Evolutionary conservation across 1,140 invertebrate genomes (phyloP).

Genomic region (Sycobia sp.): DNA sequence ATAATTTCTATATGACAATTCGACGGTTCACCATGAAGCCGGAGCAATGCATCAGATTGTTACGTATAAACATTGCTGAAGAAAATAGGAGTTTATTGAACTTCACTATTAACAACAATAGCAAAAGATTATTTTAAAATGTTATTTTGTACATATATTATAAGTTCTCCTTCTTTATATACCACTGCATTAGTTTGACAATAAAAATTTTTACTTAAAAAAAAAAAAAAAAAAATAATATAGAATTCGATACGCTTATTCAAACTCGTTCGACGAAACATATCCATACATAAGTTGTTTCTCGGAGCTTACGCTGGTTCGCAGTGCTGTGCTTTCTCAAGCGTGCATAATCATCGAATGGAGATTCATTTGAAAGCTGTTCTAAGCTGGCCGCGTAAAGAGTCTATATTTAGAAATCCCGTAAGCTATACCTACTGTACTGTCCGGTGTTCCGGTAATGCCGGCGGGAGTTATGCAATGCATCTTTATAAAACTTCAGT

Average conservation of each 20-base stretch:
- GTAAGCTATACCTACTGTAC: not conserved
- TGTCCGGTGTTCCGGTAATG: not conserved
- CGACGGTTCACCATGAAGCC: not conserved
- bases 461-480: slow-evolving; percentile 33
- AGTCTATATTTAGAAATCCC: slow-evolving; percentile 44
- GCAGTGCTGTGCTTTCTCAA: slow-evolving; percentile 19
- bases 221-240: slow-evolving; percentile 3
- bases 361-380: slow-evolving; percentile 28
- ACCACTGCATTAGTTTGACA: slow-evolving; percentile 30
- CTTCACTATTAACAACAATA: slow-evolving; percentile 23
- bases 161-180: slow-evolving; percentile 28
- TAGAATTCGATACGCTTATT: no score
- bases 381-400: slow-evolving; percentile 25
- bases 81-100: slow-evolving; percentile 25
- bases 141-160: slow-evolving; percentile 32
- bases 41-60: not conserved
- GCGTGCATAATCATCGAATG: slow-evolving; percentile 19
- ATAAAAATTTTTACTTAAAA: slow-evolving; percentile 34
- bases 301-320: slow-evolving; percentile 2
- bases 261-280: no score
- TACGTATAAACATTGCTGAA: no score
- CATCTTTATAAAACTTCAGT: slow-evolving; percentile 26
- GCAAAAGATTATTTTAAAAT: slow-evolving; percentile 26
- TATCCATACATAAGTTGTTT: no score
- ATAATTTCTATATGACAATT: slow-evolving; percentile 2